Base-by-base conservation (phyloP, 2,113 vertebrate species). In the Cottus gobio region DNA sequence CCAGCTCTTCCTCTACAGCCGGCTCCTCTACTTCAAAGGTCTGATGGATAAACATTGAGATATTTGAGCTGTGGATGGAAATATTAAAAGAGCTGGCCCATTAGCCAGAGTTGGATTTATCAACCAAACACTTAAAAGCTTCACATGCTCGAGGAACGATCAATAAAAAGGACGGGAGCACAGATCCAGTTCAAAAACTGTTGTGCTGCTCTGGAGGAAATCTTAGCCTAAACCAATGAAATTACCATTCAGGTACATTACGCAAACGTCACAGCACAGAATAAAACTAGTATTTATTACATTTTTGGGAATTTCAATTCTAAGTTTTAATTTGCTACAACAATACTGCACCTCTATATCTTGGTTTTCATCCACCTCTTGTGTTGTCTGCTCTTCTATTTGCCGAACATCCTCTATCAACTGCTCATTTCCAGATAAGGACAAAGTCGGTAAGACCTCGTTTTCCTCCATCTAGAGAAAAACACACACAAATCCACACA, bases 401-500 rank as follows among this genome's bases (percentile, higher is more conserved):
- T 80, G 65, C 22, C 71, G 73, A 79, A 77, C 37, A 1, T 63
- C 82, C 76, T 84, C 84, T 72, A 72, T 54, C 10, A 71, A 67
- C 56, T 90, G 85, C 71, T 85, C 91, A 5, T 75, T 83, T 30
- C 73, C 89, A 74, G 92, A 88, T 0, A 52, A 50, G 20, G 91
- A 64, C 7, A 92, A 82, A 5, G 73, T 50, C 31, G 82, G 82
- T 62, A 72, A 12, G 11, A 84, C 79, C 87, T 9, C 82, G 78
- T 87, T 87, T 70, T 90, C 92, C 87, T 95, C 93, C 85, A 87
- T 87, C 96, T 97, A 42, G 11, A 63, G 22, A 79, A 28, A 44
- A 10, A 80, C 10, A 36, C 6, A 50, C 0, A 52, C n/a, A 71
- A 24, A 65, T 6, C 64, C 16, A 48, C 2, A 34, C 1, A 39